Evolutionary conservation across 2,797 vertebrate species (phyloP).

Genomic region (Platyrinchus mystaceus): DNA sequence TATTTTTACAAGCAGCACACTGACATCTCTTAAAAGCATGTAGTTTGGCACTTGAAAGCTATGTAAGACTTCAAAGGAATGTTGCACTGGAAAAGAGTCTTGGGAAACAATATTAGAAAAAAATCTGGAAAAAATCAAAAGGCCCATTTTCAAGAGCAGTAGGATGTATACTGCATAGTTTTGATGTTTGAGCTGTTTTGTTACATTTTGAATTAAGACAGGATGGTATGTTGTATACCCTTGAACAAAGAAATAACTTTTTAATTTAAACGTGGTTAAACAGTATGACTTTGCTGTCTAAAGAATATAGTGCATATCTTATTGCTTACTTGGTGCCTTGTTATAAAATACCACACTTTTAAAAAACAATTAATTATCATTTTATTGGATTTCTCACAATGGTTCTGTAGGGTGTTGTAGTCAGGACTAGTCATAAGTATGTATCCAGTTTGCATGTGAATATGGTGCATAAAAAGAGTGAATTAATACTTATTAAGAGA

Average conservation of each 20-base stretch:
- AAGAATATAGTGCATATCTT: not conserved
- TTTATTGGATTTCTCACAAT: not conserved
- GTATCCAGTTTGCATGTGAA: not conserved
- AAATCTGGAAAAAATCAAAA: not conserved
- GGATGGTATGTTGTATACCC: not conserved
- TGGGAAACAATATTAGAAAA: not conserved
- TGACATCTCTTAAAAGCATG: conserved; percentile 4
- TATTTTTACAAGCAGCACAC: conserved; percentile 37
- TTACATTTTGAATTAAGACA: not conserved
- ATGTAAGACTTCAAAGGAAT: conserved; percentile 18
- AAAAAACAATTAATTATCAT: not conserved
- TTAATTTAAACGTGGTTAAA: not conserved
- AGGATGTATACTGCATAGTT: not conserved
- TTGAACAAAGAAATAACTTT: not conserved
- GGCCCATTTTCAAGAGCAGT: not conserved
- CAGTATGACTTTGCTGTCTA: not conserved
- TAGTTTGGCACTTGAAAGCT: conserved; percentile 16
- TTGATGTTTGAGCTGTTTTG: not conserved
- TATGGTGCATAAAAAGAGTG: not conserved
- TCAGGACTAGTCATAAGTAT: not conserved
- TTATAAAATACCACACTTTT: not conserved
- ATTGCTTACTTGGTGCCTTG: not conserved
- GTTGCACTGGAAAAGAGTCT: not conserved
- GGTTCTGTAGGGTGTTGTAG: not conserved
- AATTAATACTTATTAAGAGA: not conserved